Base-by-base conservation (phyloP, 2,888 invertebrate genomes). In the Agrochola macilenta region DNA sequence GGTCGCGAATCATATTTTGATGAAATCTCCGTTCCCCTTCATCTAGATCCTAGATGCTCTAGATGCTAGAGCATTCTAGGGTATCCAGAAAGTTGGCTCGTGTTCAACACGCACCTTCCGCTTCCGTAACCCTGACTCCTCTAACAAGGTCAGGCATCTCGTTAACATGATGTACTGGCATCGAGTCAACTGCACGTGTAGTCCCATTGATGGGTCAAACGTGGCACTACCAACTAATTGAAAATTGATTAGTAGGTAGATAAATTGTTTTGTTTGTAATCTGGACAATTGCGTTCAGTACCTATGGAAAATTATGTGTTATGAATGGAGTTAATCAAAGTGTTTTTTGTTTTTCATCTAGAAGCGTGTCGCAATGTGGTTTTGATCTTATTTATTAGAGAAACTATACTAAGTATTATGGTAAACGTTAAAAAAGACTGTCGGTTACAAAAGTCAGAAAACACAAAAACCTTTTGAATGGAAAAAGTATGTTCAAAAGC, bases 221-320 rank as follows among this genome's bases (percentile, higher is more conserved):
- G 43, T 64, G 69, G 35, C 20, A 65, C 74, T 12, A 23, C 7
- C 12, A 11, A 57, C 39, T 82, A 81, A 86, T 88, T 79, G 69
- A 68, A 75, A 76, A 79, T 63, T 88, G 63, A 84, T 84, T 82
- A 84, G 35, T 70, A 61, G 3, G 46, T 46, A 69, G 73, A 71
- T 64, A 64, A 74, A 88, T 88, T 88, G 86, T 60, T 80, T 80
- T 85, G 84, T 83, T 83, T 86, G 52, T 58, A 78, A 82, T 58
- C 73, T 61, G 14, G n/a, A 14, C 85, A 78, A 72, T 78, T 77
- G 74, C 14, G 43, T 58, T 23, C 64, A 43, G 9, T 39, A 30
- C 7, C 2, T 9, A 52, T 63, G 54, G 54, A 30, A 52, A 65
- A 57, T 30, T 46, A 30, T 54, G 39, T n/a, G 30, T 26, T 61